phyloP scores from a whole-genome alignment of 2,113 vertebrate genomes.

The Natator depressus region DNA sequence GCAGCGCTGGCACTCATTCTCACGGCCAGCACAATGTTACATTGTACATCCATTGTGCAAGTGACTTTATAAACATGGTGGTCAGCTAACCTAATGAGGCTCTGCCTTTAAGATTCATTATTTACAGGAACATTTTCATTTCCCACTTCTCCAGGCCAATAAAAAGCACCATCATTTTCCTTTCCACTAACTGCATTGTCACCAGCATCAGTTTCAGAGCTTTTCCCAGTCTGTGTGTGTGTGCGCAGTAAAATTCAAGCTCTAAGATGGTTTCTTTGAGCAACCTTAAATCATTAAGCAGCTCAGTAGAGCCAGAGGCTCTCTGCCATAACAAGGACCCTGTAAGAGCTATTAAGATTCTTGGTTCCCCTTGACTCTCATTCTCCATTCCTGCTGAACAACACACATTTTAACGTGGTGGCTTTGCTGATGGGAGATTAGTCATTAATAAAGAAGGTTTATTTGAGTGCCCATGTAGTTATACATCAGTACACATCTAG shows the following conservation, averaged over 20 bases:
- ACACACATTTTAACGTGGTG: background rate
- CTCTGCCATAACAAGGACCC: background rate
- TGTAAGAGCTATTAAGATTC: background rate
- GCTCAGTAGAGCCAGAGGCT: background rate
- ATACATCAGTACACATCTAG: background rate
- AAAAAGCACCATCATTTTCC: background rate
- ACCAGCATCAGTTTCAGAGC: background rate
- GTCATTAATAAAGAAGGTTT: slow-evolving; percentile 5
- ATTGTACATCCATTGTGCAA: background rate
- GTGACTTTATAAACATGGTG: background rate
- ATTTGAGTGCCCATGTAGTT: background rate
- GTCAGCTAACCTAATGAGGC: background rate
- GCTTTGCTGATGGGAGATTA: background rate
- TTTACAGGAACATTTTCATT: background rate
- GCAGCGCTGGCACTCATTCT: background rate
- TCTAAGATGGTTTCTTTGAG: background rate
- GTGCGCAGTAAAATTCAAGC: background rate
- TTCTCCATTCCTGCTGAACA: background rate
- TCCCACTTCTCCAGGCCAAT: background rate
- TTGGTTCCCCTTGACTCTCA: background rate
- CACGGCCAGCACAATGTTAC: too few species aligned
- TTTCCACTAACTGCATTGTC: background rate
- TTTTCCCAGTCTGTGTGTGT: background rate
- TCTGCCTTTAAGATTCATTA: background rate
- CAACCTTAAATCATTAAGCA: background rate